Conservation (phyloP, 2,113 vertebrate genomes). For the Boleophthalmus pectinirostris region DNA sequence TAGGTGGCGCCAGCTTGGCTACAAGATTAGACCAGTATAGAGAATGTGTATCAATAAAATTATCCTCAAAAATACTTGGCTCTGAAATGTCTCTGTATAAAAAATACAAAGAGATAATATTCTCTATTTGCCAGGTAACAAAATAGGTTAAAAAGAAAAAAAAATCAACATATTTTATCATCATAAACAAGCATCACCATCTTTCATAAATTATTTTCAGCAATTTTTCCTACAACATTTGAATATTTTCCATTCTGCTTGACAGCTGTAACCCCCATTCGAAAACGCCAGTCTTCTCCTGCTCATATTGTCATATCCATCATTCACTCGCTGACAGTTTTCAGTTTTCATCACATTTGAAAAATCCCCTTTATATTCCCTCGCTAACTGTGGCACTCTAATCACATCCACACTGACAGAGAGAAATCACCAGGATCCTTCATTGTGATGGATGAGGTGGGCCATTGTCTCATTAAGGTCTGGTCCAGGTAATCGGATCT, state of each 20-base stretch:
- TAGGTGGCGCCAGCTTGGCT: no score
- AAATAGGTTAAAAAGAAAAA: no score
- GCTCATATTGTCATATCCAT: background rate
- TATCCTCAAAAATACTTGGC: no score
- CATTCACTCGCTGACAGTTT: slow-evolving; percentile 3
- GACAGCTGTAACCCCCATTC: background rate
- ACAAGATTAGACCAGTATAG: no score
- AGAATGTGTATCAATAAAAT: no score
- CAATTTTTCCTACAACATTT: background rate
- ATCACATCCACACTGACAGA: slow-evolving; percentile 18
- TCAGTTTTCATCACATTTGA: background rate
- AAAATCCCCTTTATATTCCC: background rate
- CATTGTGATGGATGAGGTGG: slow-evolving; percentile 22
- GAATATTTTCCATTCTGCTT: background rate
- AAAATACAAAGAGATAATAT: no score
- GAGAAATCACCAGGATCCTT: slow-evolving; percentile 17
- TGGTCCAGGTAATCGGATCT: slow-evolving; percentile 34
- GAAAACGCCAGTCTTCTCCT: no score
- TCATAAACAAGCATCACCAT: background rate
- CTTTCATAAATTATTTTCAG: background rate
- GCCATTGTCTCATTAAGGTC: slow-evolving; percentile 36
- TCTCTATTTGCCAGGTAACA: no score
- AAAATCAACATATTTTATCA: no score
- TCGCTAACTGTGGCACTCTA: background rate
- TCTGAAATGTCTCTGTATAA: no score